Percentiles rank a stretch among this genome's conserved stretches.
Evolutionary conservation across 1,140 invertebrate species (phyloP).

Genomic region (Drosophila ogumai): DNA sequence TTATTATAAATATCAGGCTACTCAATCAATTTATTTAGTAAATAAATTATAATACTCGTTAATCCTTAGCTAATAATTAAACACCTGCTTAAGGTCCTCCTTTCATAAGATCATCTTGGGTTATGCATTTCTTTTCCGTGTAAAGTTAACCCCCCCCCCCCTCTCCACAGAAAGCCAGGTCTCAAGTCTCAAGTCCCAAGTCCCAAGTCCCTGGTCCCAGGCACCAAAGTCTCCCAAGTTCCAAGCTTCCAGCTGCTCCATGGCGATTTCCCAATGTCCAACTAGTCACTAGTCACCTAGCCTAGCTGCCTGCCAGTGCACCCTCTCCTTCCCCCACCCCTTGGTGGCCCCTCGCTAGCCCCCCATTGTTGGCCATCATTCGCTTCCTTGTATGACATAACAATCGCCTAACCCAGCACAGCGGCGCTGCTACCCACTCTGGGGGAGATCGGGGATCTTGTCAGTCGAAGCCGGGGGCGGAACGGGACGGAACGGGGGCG

Average conservation of each 20-base stretch:
- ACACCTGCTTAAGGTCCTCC: too few relatives aligned
- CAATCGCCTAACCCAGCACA: constrained; percentile 51
- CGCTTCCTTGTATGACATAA: constrained; percentile 82
- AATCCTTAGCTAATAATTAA: too few relatives aligned
- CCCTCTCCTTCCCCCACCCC: constrained; percentile 6
- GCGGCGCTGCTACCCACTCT: constrained; percentile 3
- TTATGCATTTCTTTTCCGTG: too few relatives aligned
- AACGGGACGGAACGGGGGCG: constrained; percentile 55
- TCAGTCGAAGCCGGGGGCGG: not conserved
- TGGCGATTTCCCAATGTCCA: constrained; percentile 38
- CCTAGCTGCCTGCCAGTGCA: not conserved
- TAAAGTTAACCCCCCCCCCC: not conserved
- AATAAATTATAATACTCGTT: too few relatives aligned
- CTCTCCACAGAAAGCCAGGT: not conserved
- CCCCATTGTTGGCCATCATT: constrained; percentile 70
- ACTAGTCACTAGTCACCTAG: constrained; percentile 24
- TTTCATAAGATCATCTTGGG: too few relatives aligned
- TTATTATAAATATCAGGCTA: too few relatives aligned
- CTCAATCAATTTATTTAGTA: too few relatives aligned
- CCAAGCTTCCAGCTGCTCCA: constrained; percentile 31
- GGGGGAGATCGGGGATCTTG: constrained; percentile 23
- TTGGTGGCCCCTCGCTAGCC: constrained; percentile 4
- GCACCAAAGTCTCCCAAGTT: constrained; percentile 13
- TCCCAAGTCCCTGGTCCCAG: constrained; percentile 4
- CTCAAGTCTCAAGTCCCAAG: constrained; percentile 12